Evolutionary conservation across 2,113 vertebrate genomes (phyloP).

Genomic region (Nothocercus julius): DNA sequence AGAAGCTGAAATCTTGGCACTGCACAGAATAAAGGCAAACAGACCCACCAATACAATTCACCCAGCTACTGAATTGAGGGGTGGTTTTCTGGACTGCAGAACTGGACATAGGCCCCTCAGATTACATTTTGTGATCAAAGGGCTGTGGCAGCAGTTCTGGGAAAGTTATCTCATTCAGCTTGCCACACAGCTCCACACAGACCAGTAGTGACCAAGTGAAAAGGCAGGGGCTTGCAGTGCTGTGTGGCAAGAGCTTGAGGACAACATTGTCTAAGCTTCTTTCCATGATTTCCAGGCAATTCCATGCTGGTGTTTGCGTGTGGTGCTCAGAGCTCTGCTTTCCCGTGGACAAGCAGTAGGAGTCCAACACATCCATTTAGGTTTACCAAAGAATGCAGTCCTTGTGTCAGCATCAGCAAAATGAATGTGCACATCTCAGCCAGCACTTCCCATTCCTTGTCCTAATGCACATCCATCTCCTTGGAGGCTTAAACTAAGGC

Average conservation of each 20-base stretch:
- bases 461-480: fast-evolving
- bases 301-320: background rate
- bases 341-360: background rate
- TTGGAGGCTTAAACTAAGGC: background rate
- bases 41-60: background rate
- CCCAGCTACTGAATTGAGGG: background rate
- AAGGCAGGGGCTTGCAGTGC: background rate
- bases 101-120: background rate
- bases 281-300: background rate
- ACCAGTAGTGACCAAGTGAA: too few relatives aligned
- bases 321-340: background rate
- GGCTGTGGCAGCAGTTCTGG: background rate
- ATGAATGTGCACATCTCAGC: fast-evolving
- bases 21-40: background rate
- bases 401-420: background rate
- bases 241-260: background rate
- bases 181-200: background rate
- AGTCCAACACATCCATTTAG: background rate
- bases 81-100: background rate
- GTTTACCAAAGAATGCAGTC: background rate
- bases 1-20: background rate
- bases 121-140: background rate
- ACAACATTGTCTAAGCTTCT: background rate
- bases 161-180: too few relatives aligned
- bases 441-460: background rate